Evolutionary conservation across 2,888 invertebrate species (phyloP), one percentile per base, ranked within the genome.

Genomic region (Heliconius charithonia): DNA sequence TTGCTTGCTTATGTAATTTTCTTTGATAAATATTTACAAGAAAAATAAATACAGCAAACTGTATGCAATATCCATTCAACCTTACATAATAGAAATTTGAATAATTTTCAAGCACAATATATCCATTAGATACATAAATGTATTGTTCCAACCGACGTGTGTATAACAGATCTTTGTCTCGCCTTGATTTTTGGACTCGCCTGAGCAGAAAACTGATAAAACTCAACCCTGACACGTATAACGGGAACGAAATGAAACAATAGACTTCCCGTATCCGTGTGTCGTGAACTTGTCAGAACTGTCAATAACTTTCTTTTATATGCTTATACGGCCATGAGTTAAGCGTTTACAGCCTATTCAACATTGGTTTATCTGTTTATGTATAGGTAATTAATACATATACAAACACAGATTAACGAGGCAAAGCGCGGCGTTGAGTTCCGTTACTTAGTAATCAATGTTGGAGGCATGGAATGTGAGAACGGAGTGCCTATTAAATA

Each of bases 261-360:
- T 87, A 81, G 83, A 81, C 87, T 93, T 93, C 92, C 93, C 90
- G 85, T 87, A 90, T 93, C 93, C 93, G 89, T 85, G 83, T 86
- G 85, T 86, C 86, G 84, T 84, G 83, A 86, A 85, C 85, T 84
- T 87, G 88, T 88, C 87, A 84, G 86, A 82, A 78, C 83, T 89
- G 91, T 88, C 89, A 88, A 87, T 89, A 85, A 84, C 91, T 93
- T 92, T 93, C 92, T 92, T 91, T 81, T 81, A 77, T 81, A 87
- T 81, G 76, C 51, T 66, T 37, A 56, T 32, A 19, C 25, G 74
- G 65, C 63, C 74, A 45, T 27, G 74, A 22, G 22, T 41, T 65
- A 27, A 74, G 22, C 65, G 45, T n/a, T n/a, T 67, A 75, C 45
- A 51, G 75, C 75, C 67, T 67, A 29, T 66, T 65, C 41, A n/a